These are phyloP conservation scores for Eupithecia centaureata DNA, from an alignment of 2,888 invertebrate genomes.

Conservation along the genomic window DNA sequence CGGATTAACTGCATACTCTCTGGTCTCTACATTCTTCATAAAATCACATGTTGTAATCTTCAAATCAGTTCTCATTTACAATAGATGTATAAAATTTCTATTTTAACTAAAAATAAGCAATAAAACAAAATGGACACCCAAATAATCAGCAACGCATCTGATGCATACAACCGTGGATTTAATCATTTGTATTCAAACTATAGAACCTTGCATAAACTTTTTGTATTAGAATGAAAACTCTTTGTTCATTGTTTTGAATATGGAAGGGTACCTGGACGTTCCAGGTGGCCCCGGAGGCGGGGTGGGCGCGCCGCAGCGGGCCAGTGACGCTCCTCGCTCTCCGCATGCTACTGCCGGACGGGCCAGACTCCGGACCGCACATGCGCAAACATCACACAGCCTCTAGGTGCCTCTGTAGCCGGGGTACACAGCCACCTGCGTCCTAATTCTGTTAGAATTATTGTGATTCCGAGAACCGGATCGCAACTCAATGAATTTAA, in stretches of 20 bases:
- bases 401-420: no score
- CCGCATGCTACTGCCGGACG: constrained; percentile 71
- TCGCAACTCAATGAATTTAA: constrained; percentile 33
- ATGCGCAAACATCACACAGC: constrained; percentile 71
- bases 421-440: constrained; percentile 57
- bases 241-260: constrained; percentile 4
- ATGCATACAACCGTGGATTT: constrained; percentile 22
- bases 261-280: constrained; percentile 86
- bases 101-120: neutral
- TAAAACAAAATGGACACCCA: constrained; percentile 28
- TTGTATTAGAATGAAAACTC: neutral
- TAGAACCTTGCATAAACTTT: neutral
- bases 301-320: constrained; percentile 88
- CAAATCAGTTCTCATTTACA: neutral
- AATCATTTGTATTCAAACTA: neutral
- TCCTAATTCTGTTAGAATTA: constrained; percentile 60
- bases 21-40: neutral
- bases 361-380: constrained; percentile 43
- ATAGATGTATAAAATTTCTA: neutral
- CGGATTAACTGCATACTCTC: neutral
- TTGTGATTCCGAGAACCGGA: constrained; percentile 45
- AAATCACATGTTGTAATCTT: neutral
- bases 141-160: constrained; percentile 28
- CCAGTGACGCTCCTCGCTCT: constrained; percentile 83
- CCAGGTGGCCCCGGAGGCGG: constrained; percentile 93